Evolutionary conservation across 1,140 invertebrate species (phyloP).

Genomic region (Apolygus lucorum): DNA sequence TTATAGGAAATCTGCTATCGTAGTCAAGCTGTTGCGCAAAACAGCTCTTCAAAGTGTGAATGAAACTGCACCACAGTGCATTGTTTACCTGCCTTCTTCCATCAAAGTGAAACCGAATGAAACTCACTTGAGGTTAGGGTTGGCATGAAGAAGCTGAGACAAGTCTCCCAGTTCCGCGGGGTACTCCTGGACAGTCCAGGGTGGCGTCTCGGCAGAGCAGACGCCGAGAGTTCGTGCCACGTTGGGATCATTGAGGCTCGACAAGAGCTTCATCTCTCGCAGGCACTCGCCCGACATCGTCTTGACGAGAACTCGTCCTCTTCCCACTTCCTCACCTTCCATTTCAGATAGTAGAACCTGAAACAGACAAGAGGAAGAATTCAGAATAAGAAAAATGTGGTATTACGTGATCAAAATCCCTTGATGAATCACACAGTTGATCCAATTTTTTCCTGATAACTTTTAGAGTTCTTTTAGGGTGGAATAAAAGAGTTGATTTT

Average conservation of each 20-base stretch:
- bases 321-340: slow-evolving; percentile 34
- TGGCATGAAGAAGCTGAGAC: slow-evolving; percentile 53
- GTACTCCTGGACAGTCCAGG: slow-evolving; percentile 68
- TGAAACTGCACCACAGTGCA: not conserved
- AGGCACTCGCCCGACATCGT: slow-evolving; percentile 41
- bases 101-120: too few species aligned
- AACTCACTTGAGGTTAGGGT: slow-evolving; percentile 31
- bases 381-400: not conserved
- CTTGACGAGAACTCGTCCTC: slow-evolving; percentile 35
- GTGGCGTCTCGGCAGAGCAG: slow-evolving; percentile 51
- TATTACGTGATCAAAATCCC: not conserved
- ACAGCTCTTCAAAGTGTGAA: not conserved
- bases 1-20: too few species aligned
- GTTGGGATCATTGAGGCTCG: slow-evolving; percentile 61
- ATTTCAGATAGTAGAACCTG: slow-evolving; percentile 27
- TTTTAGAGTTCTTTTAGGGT: too few species aligned
- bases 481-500: too few species aligned
- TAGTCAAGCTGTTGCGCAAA: too few species aligned
- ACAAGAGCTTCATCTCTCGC: slow-evolving; percentile 62
- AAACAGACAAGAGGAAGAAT: slow-evolving; percentile 16
- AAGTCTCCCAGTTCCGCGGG: slow-evolving; percentile 69
- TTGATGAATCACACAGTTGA: too few species aligned
- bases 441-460: too few species aligned
- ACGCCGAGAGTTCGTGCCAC: slow-evolving; percentile 64
- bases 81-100: too few species aligned